Base-by-base conservation (phyloP, 2,888 invertebrate genomes). In the Aphodius granarius region DNA sequence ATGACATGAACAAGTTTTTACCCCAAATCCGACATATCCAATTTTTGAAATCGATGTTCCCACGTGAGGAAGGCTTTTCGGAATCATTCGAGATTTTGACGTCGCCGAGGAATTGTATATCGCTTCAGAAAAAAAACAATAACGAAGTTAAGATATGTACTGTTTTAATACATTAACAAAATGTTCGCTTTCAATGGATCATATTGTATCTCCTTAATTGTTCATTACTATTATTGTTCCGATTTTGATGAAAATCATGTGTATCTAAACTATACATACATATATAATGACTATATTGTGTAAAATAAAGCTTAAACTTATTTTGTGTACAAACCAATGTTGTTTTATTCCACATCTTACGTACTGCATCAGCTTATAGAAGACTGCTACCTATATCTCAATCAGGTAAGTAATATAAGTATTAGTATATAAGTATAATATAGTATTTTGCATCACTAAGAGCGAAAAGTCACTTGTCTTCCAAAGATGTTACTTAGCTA, bases 261-360 rank as follows among this genome's bases (percentile, higher is more conserved):
- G 68, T 68, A 68, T 68, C 68, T 68, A 68, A 17, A 68, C 22
- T 68, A 68, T 68, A 68, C 68, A 68, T 68, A 21, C n/a, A 20
- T 68, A 68, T 68, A 68, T 68, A 68, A 68, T 68, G 68, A 68
- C 68, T 68, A 84, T 82, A 75, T 72, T 75, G 72, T 86, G 86
- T 86, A 85, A 85, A 87, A 86, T 87, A 87, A 87, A 87, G 87
- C 87, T 87, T 85, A 84, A 75, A 83, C 86, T 85, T 87, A 87
- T 87, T 87, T 87, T 87, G 86, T 87, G 86, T 86, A 77, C 77
- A 73, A 43, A 77, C n/a, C 19, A 21, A 62, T 15, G 5, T 75
- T 3, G 22, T 77, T 71, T 77, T 71, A 75, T 62, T 77, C 73
- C n/a, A 21, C 18, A 22, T 62, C 71, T 16, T 18, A 18, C n/a